phyloP scores from a whole-genome alignment of 1,140 invertebrate species.

The Micrasema longulum region DNA sequence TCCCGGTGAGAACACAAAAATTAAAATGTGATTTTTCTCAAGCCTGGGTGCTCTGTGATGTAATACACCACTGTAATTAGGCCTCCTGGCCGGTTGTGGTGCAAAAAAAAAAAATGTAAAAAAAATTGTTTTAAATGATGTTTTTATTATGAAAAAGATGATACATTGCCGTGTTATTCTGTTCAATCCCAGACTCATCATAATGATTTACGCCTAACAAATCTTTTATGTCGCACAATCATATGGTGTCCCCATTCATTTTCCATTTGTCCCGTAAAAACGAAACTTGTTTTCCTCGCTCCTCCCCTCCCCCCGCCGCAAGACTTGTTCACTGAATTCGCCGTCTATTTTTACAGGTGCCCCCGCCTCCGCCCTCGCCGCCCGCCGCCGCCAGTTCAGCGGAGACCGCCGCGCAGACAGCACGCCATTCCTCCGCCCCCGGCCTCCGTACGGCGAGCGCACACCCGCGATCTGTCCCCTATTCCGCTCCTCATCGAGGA shows the following conservation, averaged over 20 bases:
- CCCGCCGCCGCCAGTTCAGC: constrained; percentile 20
- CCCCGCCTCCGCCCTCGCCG: constrained; percentile 9
- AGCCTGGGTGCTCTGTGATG: too few relatives aligned
- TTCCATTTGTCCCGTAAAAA: constrained; percentile 30
- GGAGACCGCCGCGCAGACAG: constrained; percentile 15
- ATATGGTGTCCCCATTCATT: constrained; percentile 12
- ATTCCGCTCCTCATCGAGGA: neutral
- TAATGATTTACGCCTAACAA: too few relatives aligned
- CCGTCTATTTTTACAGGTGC: constrained; percentile 38
- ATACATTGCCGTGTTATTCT: too few relatives aligned
- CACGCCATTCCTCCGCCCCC: neutral
- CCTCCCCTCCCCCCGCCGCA: neutral
- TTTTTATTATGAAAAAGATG: too few relatives aligned
- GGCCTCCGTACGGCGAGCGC: constrained; percentile 1
- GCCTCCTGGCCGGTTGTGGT: too few relatives aligned
- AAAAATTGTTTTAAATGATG: too few relatives aligned
- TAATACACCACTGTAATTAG: too few relatives aligned
- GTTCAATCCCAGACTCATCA: too few relatives aligned
- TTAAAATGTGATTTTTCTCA: too few relatives aligned
- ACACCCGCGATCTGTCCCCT: neutral
- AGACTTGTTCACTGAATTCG: constrained; percentile 10
- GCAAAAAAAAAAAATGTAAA: too few relatives aligned
- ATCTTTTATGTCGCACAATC: too few relatives aligned
- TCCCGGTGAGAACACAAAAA: too few relatives aligned
- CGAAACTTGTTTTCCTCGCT: constrained; percentile 18